Evolutionary conservation across 2,888 invertebrate genomes (phyloP), one percentile per base, ranked within the genome.

Genomic region (Achlya flavicornis): DNA sequence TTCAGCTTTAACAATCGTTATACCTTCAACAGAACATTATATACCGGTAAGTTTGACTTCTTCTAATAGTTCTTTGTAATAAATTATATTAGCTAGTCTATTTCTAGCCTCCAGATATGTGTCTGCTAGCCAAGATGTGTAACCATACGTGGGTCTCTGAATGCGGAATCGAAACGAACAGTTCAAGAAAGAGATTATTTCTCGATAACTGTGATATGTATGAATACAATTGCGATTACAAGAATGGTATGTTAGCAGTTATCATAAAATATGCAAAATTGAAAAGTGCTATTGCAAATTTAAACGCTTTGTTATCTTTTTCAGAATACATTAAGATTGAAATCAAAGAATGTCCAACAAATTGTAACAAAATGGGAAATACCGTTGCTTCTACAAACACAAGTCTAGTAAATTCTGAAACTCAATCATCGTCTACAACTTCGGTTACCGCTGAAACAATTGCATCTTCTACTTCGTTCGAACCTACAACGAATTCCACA

Each of bases 21-120:
- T 53, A 41, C 43, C 58, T 38, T 68, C 78, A 11, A 58, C 65
- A 46, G 74, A 78, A 63, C 85, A 86, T 71, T 84, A 75, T 64
- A 66, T 80, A 58, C 67, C 71, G 72, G 86, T 85, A 76, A 76
- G 74, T 46, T 46, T 38, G 19, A 58, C 57, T 61, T 63, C 32
- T 43, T 38, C 26, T 16, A 14, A 57, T 3, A 19, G 8, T 3
- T 19, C 3, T 62, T 38, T 33, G 7, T 35, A 46, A n/a, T n/a
- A n/a, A 14, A n/a, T 46, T 14, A 46, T 46, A 46, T 46, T 46
- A 46, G 14, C 11, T n/a, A 46, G 4, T 11, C 14, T 41, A 46
- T 33, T 58, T 58, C 3, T 16, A 58, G 58, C 58, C 58, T 6
- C 58, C 16, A n/a, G 38, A 38, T 19, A 16, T 38, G 16, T 58